Conservation (phyloP, 2,113 vertebrate genomes). For the Mesoclemmys tuberculata region DNA sequence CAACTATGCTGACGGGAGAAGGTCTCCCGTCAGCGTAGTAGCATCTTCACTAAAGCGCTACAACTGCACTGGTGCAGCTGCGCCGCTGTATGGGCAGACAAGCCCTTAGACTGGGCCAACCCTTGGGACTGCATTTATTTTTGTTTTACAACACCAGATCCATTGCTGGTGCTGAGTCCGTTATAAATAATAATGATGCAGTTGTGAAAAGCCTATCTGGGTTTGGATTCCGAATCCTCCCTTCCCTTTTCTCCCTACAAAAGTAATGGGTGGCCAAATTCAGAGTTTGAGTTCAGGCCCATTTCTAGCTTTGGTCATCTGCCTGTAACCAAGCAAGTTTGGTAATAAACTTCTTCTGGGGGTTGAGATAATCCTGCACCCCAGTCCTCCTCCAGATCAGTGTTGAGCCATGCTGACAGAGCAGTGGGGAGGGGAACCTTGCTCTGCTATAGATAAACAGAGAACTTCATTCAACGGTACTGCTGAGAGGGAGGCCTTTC, state of each 20-base stretch:
- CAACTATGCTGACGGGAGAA: neutral
- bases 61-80: neutral
- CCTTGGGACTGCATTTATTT: neutral
- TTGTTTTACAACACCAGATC: neutral
- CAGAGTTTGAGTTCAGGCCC: neutral
- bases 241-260: neutral
- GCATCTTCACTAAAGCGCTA: neutral
- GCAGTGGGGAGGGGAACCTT: neutral
- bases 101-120: neutral
- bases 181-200: neutral
- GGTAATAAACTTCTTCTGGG: neutral
- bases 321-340: neutral
- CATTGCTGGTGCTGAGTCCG: neutral
- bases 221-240: neutral
- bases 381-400: accelerated
- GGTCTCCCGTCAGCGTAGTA: neutral
- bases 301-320: accelerated
- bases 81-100: neutral
- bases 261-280: neutral
- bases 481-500: neutral
- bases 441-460: neutral
- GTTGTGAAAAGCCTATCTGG: neutral
- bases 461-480: neutral
- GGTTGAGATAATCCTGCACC: neutral
- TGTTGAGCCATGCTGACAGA: neutral